phyloP scores from a whole-genome alignment of 2,888 invertebrate species.

The Macrosiphum euphorbiae region DNA sequence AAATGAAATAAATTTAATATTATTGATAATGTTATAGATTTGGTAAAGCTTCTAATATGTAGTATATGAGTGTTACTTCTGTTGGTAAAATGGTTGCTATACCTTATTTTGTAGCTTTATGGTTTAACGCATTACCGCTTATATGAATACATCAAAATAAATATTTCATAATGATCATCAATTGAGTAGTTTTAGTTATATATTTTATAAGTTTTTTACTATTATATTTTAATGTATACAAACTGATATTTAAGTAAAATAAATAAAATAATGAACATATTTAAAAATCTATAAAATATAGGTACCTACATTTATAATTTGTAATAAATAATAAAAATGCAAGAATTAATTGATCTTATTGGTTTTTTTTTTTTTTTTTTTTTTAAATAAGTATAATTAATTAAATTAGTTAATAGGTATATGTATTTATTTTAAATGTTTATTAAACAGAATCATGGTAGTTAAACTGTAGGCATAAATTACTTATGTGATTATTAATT shows the following conservation, averaged over 20 bases:
- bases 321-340: conserved; percentile 1
- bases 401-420: not conserved
- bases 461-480: not conserved
- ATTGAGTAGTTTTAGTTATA: not conserved
- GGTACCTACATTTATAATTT: not conserved
- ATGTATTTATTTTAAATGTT: not conserved
- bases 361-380: not conserved
- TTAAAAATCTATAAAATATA: not conserved
- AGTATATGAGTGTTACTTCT: conserved; percentile 72
- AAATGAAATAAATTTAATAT: not conserved
- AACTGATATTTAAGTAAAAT: not conserved
- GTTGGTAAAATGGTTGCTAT: conserved; percentile 78
- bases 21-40: conserved; percentile 72
- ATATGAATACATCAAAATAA: conserved; percentile 57
- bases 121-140: conserved; percentile 73
- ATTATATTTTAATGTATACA: not conserved
- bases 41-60: conserved; percentile 84
- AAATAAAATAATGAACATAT: not conserved
- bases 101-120: conserved; percentile 77
- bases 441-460: not conserved
- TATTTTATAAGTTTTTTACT: not conserved
- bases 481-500: not conserved
- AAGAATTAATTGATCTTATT: not conserved
- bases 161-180: not conserved
- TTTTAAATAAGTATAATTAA: not conserved